Evolutionary conservation across 2,113 vertebrate species (phyloP), one percentile per base, ranked within the genome.

Genomic region (Coturnix japonica): DNA sequence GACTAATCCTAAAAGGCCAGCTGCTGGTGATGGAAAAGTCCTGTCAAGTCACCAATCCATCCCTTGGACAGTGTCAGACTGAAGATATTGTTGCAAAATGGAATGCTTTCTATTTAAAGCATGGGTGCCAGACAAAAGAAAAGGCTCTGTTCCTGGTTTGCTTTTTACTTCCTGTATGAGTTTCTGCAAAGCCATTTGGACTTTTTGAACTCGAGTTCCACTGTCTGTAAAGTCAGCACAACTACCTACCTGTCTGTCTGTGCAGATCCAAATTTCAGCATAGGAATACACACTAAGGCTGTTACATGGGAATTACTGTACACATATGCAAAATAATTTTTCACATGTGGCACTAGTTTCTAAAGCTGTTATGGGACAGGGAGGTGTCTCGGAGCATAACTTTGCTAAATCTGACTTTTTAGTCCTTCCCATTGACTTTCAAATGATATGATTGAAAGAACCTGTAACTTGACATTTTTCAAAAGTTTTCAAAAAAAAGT

Each of bases 1-100:
- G 69, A 80, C 60, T 86, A 87, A 88, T 17, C 37, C n/a, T 85
- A 60, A 66, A 81, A 89, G 28, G 10, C 77, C 33, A 43, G 51
- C 23, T 37, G 26, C 47, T 53, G 13, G 46, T 76, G 28, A 64
- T 39, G 60, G 71, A 73, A 82, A 82, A 74, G 49, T 46, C 43
- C 37, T 35, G 11, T 56, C 44, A 94, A 41, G 43, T 77, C 65
- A 89, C 28, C n/a, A 56, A 3, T 41, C 46, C 72, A 77, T 76
- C 35, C 46, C 41, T 77, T 78, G 39, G 71, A 63, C 60, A 81
- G 88, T n/a, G 47, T 17, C 3, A 4, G 20, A 81, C 59, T 65
- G 54, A 53, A 86, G 67, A 74, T 54, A 31, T 63, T 66, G 20
- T 70, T 69, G 60, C 13, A 67, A 49, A 35, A 64, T 0, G 10